Evolutionary conservation across 2,888 invertebrate genomes (phyloP).

Genomic region (Zele albiditarsus): DNA sequence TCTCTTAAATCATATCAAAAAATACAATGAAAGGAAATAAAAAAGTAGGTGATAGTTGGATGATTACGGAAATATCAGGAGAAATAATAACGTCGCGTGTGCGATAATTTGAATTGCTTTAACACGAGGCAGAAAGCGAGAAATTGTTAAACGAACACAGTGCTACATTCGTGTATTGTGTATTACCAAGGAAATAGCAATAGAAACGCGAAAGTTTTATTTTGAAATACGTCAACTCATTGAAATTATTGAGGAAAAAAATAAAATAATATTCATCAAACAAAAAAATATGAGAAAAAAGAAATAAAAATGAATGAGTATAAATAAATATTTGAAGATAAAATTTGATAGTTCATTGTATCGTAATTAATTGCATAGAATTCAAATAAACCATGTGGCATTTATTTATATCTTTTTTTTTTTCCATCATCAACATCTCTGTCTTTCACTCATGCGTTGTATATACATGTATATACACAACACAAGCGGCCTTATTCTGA

Average conservation of each 20-base stretch:
- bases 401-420: neutral
- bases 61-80: constrained; percentile 34
- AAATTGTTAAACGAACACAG: constrained; percentile 58
- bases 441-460: neutral
- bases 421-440: neutral
- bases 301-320: neutral
- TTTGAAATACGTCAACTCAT: constrained; percentile 3
- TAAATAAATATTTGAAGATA: neutral
- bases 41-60: constrained; percentile 11
- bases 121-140: constrained; percentile 65
- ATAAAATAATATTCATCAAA: neutral
- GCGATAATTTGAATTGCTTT: constrained; percentile 37
- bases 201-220: constrained; percentile 27
- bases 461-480: neutral
- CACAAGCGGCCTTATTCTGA: constrained; percentile 69
- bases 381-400: neutral
- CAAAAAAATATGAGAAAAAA: neutral
- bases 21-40: neutral
- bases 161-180: neutral
- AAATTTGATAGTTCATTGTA: neutral
- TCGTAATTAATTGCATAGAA: neutral
- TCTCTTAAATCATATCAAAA: no score
- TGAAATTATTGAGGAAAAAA: neutral
- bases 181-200: neutral
- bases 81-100: constrained; percentile 41